Percentiles rank a stretch among this genome's conserved stretches.
Conservation (phyloP, 1,140 invertebrate genomes). For the Manduca sexta region DNA sequence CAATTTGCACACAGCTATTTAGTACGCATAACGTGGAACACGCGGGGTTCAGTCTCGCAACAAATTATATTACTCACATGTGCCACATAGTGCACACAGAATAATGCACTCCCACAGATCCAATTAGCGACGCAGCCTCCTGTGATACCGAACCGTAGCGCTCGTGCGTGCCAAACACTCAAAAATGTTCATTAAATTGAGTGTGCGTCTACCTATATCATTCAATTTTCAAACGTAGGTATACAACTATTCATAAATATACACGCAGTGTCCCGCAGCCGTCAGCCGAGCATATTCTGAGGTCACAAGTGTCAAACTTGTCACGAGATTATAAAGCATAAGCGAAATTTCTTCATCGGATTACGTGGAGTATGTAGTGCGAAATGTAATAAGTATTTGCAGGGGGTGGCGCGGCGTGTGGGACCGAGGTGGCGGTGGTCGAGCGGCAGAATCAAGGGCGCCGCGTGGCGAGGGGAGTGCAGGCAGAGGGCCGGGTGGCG, state of each 20-base stretch:
- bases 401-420: conserved; percentile 33
- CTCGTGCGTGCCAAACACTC: background rate
- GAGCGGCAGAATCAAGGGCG: conserved; percentile 60
- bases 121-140: conserved; percentile 9
- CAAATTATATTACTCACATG: conserved; percentile 6
- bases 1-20: background rate
- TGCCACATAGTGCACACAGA: conserved; percentile 6
- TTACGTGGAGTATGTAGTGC: conserved; percentile 65
- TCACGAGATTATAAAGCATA: conserved; percentile 29
- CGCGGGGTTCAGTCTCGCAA: background rate
- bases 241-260: too few relatives aligned
- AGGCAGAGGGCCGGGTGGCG: conserved; percentile 11
- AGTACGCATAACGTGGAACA: background rate
- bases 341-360: conserved; percentile 66
- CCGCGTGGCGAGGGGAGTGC: conserved; percentile 22
- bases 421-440: conserved; percentile 37
- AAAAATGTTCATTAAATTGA: too few relatives aligned
- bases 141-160: background rate
- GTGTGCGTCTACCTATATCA: too few relatives aligned
- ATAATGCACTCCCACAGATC: conserved; percentile 17
- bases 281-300: background rate
- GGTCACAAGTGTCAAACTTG: conserved; percentile 3
- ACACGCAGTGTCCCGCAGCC: too few relatives aligned
- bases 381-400: conserved; percentile 69
- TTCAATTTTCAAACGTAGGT: too few relatives aligned